phyloP scores from a whole-genome alignment of 2,797 vertebrate genomes.

The Lacerta bilineata region DNA sequence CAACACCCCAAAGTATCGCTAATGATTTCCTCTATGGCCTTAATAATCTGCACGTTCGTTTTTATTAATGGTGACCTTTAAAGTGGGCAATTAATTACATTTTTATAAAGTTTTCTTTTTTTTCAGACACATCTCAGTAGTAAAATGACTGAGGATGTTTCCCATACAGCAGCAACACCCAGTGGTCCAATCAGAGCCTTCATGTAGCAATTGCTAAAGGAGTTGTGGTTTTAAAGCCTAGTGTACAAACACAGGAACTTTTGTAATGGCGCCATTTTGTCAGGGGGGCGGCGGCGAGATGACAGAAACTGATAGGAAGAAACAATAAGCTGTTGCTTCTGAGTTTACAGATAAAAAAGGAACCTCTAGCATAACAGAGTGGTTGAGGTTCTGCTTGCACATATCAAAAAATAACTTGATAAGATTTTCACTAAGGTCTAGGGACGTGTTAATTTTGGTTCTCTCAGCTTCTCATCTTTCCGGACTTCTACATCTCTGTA shows the following conservation, averaged over 20 bases:
- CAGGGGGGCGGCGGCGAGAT: conserved; percentile 16
- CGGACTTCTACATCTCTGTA: too few species aligned
- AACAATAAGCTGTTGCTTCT: conserved; percentile 2
- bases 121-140: not conserved
- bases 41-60: conserved; percentile 63
- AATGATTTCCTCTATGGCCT: conserved; percentile 57
- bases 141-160: conserved; percentile 6
- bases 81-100: conserved; percentile 54
- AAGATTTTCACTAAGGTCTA: too few species aligned
- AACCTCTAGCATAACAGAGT: not conserved
- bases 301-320: conserved; percentile 36
- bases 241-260: conserved; percentile 11
- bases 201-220: conserved; percentile 23
- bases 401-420: not conserved
- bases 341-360: not conserved
- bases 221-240: conserved; percentile 41
- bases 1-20: conserved; percentile 44
- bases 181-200: conserved; percentile 21
- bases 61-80: conserved; percentile 70
- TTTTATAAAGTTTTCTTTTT: conserved; percentile 51
- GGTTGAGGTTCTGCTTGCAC: not conserved
- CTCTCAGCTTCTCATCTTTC: too few species aligned
- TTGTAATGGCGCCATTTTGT: conserved; percentile 25
- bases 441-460: too few species aligned
- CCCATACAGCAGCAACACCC: conserved; percentile 9